Percentiles rank a stretch among this genome's conserved stretches.
These are phyloP conservation scores for Microctonus brassicae DNA, from an alignment of 2,888 invertebrate species.

Conservation along the genomic window DNA sequence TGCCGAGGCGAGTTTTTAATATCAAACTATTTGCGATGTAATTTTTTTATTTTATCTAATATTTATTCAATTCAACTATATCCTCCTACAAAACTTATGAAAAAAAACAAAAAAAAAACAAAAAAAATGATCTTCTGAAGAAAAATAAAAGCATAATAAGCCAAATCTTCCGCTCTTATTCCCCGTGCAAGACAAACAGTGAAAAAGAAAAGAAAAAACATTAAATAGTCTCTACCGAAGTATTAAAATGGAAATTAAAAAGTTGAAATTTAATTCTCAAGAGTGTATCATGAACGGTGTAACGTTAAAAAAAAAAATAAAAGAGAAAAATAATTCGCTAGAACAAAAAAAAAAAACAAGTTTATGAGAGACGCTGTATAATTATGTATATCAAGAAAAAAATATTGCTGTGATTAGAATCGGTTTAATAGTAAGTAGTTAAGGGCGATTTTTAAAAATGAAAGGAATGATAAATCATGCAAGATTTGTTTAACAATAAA, in stretches of 20 bases:
- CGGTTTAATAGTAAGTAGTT: slow-evolving; percentile 67
- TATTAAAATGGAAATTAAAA: slow-evolving; percentile 36
- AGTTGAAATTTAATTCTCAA: no score
- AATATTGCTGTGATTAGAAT: slow-evolving; percentile 70
- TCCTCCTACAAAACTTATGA: not conserved
- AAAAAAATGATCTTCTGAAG: not conserved
- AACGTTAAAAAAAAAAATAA: no score
- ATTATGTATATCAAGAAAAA: slow-evolving; percentile 70
- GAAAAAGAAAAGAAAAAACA: slow-evolving; percentile 16
- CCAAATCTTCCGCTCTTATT: slow-evolving; percentile 11
- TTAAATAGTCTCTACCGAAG: slow-evolving; percentile 44
- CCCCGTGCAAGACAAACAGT: not conserved
- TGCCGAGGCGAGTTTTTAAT: slow-evolving; percentile 10
- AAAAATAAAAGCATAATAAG: not conserved
- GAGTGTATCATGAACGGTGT: slow-evolving; percentile 41
- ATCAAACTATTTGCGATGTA: slow-evolving; percentile 23
- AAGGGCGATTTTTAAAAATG: slow-evolving; percentile 53
- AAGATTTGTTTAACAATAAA: slow-evolving; percentile 22
- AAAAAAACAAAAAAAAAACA: no score
- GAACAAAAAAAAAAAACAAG: slow-evolving; percentile 54
- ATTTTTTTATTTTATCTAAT: slow-evolving; percentile 19
- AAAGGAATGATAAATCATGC: slow-evolving; percentile 16
- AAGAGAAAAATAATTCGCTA: slow-evolving; percentile 20
- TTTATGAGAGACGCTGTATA: slow-evolving; percentile 68
- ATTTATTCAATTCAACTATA: slow-evolving; percentile 11